Percentiles rank a stretch among this genome's conserved stretches.
phyloP scores from a whole-genome alignment of 2,797 vertebrate genomes.

The Nyctibius grandis region DNA sequence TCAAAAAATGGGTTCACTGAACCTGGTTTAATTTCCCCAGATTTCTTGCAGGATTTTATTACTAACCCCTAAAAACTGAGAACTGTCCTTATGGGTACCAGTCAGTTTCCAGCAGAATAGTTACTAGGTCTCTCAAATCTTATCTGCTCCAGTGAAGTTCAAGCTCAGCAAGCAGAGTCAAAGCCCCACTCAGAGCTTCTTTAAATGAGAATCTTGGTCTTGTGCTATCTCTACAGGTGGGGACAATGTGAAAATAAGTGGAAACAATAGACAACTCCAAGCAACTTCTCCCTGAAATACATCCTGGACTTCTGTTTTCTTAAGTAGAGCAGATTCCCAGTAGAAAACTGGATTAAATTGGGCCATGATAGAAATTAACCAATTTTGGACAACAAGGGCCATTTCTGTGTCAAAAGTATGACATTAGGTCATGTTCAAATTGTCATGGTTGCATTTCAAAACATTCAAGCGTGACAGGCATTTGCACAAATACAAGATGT shows the following conservation, averaged over 20 bases:
- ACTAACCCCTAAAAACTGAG: not conserved
- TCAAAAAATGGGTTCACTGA: fast-evolving
- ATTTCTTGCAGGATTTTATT: not conserved
- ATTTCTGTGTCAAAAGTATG: not conserved
- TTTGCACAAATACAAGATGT: not conserved
- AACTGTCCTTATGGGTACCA: not conserved
- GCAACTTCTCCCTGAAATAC: not conserved
- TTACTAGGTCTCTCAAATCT: not conserved
- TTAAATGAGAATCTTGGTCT: not conserved
- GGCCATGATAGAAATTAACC: not conserved
- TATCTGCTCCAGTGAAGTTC: not conserved
- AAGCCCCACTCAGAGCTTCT: not conserved
- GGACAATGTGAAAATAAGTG: not conserved
- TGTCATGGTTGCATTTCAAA: not conserved
- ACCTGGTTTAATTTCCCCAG: not conserved
- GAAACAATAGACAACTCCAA: not conserved
- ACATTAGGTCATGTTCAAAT: not conserved
- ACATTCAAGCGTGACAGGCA: not conserved
- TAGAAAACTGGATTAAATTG: not conserved
- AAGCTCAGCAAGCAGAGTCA: not conserved
- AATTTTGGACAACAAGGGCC: not conserved
- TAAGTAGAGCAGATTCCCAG: not conserved
- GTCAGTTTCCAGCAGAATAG: not conserved
- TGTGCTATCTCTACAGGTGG: not conserved
- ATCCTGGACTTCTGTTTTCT: not conserved